Percentiles rank a stretch among this genome's conserved stretches.
phyloP scores from a whole-genome alignment of 2,113 vertebrate species.

The Shinisaurus crocodilurus region DNA sequence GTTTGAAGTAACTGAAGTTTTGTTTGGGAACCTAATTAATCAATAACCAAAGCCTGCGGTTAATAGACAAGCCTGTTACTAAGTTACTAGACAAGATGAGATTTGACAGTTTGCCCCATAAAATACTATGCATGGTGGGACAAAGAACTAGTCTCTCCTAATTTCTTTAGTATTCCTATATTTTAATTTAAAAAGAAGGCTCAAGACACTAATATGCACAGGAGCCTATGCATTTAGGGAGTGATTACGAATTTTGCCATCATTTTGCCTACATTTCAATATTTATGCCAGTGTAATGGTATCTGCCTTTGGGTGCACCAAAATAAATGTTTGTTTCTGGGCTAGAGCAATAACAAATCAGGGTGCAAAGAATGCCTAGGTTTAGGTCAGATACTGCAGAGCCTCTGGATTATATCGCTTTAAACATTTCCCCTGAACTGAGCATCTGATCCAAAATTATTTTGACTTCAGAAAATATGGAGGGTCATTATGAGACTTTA shows the following conservation, averaged over 20 bases:
- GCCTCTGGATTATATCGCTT: background rate
- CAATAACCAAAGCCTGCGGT: slow-evolving; percentile 7
- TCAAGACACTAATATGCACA: background rate
- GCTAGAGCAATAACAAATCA: background rate
- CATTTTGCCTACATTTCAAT: background rate
- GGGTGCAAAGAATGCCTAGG: background rate
- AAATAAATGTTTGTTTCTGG: background rate
- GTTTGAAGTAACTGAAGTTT: slow-evolving; percentile 1
- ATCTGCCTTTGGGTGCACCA: background rate
- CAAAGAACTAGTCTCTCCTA: background rate
- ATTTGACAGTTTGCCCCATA: background rate
- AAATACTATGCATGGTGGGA: background rate
- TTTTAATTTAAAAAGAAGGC: background rate
- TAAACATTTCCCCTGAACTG: background rate
- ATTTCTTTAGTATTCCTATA: background rate
- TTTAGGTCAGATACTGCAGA: background rate
- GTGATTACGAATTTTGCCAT: background rate
- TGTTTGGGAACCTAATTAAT: slow-evolving; percentile 7
- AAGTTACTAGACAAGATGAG: background rate
- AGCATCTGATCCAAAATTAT: background rate
- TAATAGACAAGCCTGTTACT: slow-evolving; percentile 16
- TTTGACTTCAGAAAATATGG: background rate
- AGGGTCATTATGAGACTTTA: background rate
- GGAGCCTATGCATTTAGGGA: background rate
- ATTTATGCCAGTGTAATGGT: background rate